These are phyloP conservation scores for Pampusana beccarii DNA, from an alignment of 2,113 vertebrate species.

Conservation along the genomic window DNA sequence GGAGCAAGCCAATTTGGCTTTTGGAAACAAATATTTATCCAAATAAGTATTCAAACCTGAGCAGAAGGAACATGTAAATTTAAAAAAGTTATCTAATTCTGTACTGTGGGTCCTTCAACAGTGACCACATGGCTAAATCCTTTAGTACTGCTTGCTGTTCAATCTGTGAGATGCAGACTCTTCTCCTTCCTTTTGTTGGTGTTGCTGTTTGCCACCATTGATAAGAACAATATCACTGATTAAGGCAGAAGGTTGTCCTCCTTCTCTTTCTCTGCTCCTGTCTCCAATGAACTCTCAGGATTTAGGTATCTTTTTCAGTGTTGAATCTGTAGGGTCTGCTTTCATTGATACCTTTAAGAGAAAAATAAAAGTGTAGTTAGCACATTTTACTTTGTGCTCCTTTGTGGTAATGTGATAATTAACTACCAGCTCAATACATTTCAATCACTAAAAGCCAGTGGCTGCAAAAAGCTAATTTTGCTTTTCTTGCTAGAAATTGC, in stretches of 20 bases:
- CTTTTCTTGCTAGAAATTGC: background rate
- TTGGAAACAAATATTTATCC: background rate
- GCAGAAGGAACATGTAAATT: background rate
- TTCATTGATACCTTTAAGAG: background rate
- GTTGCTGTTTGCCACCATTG: fast-evolving
- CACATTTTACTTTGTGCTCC: background rate
- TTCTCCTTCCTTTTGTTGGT: background rate
- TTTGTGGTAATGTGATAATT: background rate
- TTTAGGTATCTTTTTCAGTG: background rate
- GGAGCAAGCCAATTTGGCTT: background rate
- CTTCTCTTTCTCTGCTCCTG: background rate
- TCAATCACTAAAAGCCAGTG: background rate
- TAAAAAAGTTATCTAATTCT: background rate
- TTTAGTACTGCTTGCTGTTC: background rate
- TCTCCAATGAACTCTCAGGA: background rate
- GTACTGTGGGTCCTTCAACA: background rate
- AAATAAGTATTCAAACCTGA: background rate
- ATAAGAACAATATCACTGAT: background rate
- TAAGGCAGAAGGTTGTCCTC: background rate
- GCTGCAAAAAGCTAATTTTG: background rate
- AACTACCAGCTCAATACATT: background rate
- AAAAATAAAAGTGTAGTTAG: background rate
- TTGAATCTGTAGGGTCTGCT: background rate
- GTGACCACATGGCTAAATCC: background rate
- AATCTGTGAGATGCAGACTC: fast-evolving